Percentiles rank a stretch among this genome's conserved stretches.
Evolutionary conservation across 1,140 invertebrate genomes (phyloP).

Genomic region (Hylaeus volcanicus): DNA sequence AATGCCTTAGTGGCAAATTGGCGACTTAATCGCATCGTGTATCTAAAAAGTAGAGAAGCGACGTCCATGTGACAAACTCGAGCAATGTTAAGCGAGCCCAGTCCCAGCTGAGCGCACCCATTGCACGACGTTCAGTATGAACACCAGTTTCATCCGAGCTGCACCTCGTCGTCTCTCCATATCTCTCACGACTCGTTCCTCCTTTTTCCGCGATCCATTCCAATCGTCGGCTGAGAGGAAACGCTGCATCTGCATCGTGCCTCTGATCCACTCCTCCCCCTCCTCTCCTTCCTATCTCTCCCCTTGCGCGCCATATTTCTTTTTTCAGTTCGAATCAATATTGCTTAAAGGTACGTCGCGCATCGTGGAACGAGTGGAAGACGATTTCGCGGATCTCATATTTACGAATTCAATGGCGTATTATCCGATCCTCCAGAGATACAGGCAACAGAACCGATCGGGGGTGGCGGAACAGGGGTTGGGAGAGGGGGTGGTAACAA

Average conservation of each 20-base stretch:
- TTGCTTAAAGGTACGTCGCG: conserved; percentile 47
- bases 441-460: not conserved
- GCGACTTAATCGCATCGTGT: too few species aligned
- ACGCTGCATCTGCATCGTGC: conserved; percentile 49
- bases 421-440: not conserved
- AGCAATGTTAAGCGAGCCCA: too few species aligned
- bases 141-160: not conserved
- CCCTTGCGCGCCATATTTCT: not conserved
- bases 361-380: not conserved
- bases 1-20: too few species aligned
- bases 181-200: not conserved
- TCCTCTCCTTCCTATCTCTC: not conserved
- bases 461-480: too few species aligned
- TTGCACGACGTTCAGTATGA: too few species aligned
- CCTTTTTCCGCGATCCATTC: conserved; percentile 48
- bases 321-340: conserved; percentile 59
- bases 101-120: too few species aligned
- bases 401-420: conserved; percentile 11
- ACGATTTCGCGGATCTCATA: conserved; percentile 2
- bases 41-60: too few species aligned
- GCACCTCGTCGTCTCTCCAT: not conserved
- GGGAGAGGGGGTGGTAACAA: not conserved
- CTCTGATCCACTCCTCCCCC: not conserved
- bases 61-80: too few species aligned
- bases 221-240: conserved; percentile 50